Base-by-base conservation (phyloP, 2,113 vertebrate genomes). In the Gulo gulo region DNA sequence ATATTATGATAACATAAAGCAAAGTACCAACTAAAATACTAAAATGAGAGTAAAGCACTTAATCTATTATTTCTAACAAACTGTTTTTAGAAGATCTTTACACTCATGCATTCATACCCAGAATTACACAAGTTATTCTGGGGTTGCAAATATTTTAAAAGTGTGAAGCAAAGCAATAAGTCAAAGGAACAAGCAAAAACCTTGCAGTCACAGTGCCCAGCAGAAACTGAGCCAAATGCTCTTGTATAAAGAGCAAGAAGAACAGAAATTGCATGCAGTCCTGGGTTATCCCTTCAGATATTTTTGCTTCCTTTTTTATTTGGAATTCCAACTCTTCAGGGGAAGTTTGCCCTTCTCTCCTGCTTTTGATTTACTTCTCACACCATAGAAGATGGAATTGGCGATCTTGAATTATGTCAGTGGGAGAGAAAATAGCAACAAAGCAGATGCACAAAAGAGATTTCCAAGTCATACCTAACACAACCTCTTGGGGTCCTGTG, bases 101-200 rank as follows among this genome's bases (percentile, higher is more conserved):
- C 23, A 84, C 71, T 97, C 79, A 88, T 65, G 69, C 36, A 71
- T 91, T 83, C 88, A 93, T 94, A 94, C n/a, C 57, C 91, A 96
- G 85, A 94, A 93, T 94, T 92, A 95, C 57, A 95, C 87, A 88
- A 92, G 73, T 34, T 95, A 83, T 96, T 93, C 39, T 69, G 82
- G 69, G 82, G n/a, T 57, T 94, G 61, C 86, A 97, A 97, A 95
- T 92, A 97, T 79, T 93, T 97, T 97, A 93, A 97, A 97, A 98
- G 90, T 21, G 82, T 84, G 81, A 96, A 93, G 85, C 71, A 95
- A 97, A 97, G 79, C 78, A 97, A 97, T 96, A 95, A 96, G 88
- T 95, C 97, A 97, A 93, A 88, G 39, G 74, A 98, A 97, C 67
- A 94, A 96, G 92, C 92, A 94, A 96, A 97, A 97, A 42, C 45